Conservation (phyloP, 2,797 vertebrate genomes). For the Girardinus metallicus region DNA sequence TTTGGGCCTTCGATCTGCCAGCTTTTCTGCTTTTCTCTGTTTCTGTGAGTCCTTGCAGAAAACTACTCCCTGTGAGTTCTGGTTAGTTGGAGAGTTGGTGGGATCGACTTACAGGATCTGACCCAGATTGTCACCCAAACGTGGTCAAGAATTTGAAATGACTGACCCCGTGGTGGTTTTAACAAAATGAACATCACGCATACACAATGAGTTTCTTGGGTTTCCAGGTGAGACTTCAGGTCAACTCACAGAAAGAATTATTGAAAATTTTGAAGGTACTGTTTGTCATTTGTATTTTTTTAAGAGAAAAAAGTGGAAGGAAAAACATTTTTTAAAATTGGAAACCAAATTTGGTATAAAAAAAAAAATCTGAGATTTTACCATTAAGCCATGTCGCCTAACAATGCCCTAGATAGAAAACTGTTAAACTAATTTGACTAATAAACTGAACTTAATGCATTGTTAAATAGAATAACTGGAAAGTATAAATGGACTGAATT, state of each 20-base stretch:
- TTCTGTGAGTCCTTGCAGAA: slow-evolving; percentile 12
- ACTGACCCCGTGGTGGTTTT: slow-evolving; percentile 6
- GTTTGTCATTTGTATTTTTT: too few relatives aligned
- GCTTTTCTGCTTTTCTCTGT: slow-evolving; percentile 12
- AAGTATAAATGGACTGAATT: neutral
- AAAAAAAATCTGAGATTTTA: too few relatives aligned
- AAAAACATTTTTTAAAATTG: too few relatives aligned
- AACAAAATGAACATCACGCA: slow-evolving; percentile 16
- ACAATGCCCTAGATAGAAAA: neutral
- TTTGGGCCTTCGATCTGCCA: slow-evolving; percentile 17
- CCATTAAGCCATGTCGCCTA: too few relatives aligned
- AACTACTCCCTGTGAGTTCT: slow-evolving; percentile 17
- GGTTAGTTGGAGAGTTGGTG: slow-evolving; percentile 54
- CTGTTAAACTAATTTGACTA: neutral
- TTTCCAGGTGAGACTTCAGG: too few relatives aligned
- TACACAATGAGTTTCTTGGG: too few relatives aligned
- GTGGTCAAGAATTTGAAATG: slow-evolving; percentile 41
- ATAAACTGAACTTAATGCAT: neutral
- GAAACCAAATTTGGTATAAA: too few relatives aligned
- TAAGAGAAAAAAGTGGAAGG: too few relatives aligned
- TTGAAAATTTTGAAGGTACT: too few relatives aligned
- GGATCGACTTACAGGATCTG: slow-evolving; percentile 39
- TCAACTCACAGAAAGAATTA: too few relatives aligned
- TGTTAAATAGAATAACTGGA: neutral
- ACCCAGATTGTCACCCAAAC: slow-evolving; percentile 57